Evolutionary conservation across 2,113 vertebrate species (phyloP).

Genomic region (Sisor rabdophorus): DNA sequence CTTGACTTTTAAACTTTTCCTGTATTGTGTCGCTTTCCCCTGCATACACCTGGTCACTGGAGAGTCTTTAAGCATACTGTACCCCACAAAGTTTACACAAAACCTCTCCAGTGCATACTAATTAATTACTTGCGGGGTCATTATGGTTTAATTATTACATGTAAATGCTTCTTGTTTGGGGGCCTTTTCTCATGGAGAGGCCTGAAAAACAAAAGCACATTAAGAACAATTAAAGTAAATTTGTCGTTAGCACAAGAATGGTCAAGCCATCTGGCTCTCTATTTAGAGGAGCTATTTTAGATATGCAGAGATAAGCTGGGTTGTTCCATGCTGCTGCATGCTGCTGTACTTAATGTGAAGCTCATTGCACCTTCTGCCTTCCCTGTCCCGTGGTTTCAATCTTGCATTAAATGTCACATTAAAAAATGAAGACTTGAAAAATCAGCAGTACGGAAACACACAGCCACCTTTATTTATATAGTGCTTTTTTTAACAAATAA

Average conservation of each 20-base stretch:
- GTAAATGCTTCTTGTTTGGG: slow-evolving; percentile 68
- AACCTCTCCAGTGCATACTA: slow-evolving; percentile 67
- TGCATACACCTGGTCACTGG: slow-evolving; percentile 51
- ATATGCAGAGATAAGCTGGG: slow-evolving; percentile 54
- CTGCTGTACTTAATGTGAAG: slow-evolving; percentile 24
- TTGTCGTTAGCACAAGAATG: slow-evolving; percentile 72
- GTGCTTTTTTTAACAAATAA: no score
- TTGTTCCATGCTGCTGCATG: slow-evolving; percentile 36
- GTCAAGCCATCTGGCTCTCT: slow-evolving; percentile 65
- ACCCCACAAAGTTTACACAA: slow-evolving; percentile 68
- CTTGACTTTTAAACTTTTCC: slow-evolving; percentile 14
- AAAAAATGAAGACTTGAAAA: slow-evolving; percentile 27
- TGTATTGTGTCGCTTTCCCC: background rate
- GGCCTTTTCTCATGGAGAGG: slow-evolving; percentile 59
- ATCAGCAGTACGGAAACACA: slow-evolving; percentile 35
- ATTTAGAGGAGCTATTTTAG: slow-evolving; percentile 54
- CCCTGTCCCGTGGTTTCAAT: slow-evolving; percentile 26
- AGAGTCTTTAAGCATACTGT: slow-evolving; percentile 37
- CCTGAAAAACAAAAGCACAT: slow-evolving; percentile 61
- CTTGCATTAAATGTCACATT: slow-evolving; percentile 21
- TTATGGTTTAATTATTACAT: slow-evolving; percentile 75
- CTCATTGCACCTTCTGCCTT: slow-evolving; percentile 24
- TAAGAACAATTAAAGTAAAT: slow-evolving; percentile 65
- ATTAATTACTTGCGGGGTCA: slow-evolving; percentile 66
- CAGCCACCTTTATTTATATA: no score